Evolutionary conservation across 2,113 vertebrate species (phyloP).

Genomic region (Dromiciops gliroides): DNA sequence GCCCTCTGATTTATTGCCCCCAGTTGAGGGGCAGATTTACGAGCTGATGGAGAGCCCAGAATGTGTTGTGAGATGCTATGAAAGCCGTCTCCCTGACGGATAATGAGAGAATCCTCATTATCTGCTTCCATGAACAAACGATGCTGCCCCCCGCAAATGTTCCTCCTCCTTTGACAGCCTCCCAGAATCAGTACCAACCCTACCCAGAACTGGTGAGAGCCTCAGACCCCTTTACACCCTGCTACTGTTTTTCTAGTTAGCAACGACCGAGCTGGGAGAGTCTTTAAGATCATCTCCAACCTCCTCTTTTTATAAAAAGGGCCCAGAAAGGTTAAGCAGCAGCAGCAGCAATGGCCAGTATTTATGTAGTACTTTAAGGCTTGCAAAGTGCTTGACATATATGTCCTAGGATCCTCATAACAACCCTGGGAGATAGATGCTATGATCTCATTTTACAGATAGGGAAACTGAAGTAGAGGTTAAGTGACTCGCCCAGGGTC

Average conservation of each 20-base stretch:
- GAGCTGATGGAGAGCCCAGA: constrained; percentile 66
- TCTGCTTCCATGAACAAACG: constrained; percentile 67
- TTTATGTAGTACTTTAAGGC: background rate
- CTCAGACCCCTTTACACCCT: background rate
- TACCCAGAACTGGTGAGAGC: background rate
- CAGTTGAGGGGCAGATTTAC: constrained; percentile 81
- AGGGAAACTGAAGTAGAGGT: background rate
- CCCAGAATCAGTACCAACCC: background rate
- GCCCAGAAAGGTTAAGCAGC: background rate
- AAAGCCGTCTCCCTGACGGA: constrained; percentile 32
- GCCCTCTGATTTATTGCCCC: constrained; percentile 80
- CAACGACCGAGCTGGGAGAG: accelerated
- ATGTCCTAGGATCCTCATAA: background rate
- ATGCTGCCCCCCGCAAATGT: accelerated
- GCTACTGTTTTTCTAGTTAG: background rate
- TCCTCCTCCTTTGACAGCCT: background rate
- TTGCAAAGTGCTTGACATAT: background rate
- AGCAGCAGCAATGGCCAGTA: background rate
- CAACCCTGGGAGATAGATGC: background rate
- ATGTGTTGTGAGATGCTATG: constrained; percentile 27
- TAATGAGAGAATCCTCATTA: constrained; percentile 72
- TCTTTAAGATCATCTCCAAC: background rate
- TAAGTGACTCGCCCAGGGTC: background rate
- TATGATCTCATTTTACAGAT: background rate
- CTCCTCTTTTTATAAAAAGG: background rate